Percentiles rank a stretch among this genome's conserved stretches.
These are phyloP conservation scores for Sceloporus tristichus DNA, from an alignment of 2,113 vertebrate genomes.

Conservation along the genomic window DNA sequence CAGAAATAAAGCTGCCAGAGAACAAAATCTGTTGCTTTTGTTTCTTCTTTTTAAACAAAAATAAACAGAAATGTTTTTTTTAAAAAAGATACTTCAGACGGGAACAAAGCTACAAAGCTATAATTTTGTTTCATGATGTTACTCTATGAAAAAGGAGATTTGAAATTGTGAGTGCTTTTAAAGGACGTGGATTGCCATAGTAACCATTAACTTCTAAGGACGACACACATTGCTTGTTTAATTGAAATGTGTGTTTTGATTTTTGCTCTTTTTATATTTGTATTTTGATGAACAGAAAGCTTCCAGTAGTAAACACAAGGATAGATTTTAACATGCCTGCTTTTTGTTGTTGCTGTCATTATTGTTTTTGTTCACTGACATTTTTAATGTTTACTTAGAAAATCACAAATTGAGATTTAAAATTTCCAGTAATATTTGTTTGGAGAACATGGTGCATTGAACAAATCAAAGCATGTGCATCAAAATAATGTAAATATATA, in stretches of 20 bases:
- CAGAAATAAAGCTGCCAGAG: background rate
- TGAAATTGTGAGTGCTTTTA: background rate
- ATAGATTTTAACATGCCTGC: background rate
- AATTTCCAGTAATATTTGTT: background rate
- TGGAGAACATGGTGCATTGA: background rate
- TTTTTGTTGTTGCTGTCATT: no score
- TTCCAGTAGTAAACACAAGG: background rate
- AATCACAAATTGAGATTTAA: background rate
- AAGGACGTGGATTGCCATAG: background rate
- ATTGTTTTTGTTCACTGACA: background rate
- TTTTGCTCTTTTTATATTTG: constrained; percentile 2
- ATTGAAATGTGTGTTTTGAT: background rate
- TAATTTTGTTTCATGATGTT: background rate
- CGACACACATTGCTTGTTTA: background rate
- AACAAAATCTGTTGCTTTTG: background rate
- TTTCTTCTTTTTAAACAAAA: background rate
- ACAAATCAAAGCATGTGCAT: background rate
- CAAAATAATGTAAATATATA: background rate
- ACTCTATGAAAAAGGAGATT: background rate
- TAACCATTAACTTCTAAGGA: constrained; percentile 6
- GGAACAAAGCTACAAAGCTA: background rate
- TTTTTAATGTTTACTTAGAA: background rate
- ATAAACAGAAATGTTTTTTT: background rate
- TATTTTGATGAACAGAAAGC: background rate
- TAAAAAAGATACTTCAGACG: background rate